Evolutionary conservation across 2,797 vertebrate genomes (phyloP).

Genomic region (Bovichtus diacanthus): DNA sequence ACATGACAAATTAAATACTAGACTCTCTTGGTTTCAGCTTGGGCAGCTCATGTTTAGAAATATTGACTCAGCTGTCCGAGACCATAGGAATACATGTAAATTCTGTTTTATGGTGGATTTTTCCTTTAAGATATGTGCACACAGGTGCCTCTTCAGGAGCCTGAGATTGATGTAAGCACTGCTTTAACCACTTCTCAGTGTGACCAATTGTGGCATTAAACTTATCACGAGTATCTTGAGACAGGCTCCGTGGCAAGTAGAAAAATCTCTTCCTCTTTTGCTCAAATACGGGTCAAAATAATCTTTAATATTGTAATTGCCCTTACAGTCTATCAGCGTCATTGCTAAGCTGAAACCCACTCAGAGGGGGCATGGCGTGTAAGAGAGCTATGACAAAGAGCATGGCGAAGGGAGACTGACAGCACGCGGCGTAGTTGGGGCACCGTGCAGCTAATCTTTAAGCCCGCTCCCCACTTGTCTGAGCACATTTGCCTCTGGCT

Average conservation of each 20-base stretch:
- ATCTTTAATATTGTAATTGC: constrained; percentile 63
- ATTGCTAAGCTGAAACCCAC: constrained; percentile 52
- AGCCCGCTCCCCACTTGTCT: constrained; percentile 77
- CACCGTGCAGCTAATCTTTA: constrained; percentile 77
- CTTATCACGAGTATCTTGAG: constrained; percentile 58
- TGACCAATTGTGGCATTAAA: constrained; percentile 54
- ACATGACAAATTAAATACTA: constrained; percentile 31
- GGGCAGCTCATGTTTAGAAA: constrained; percentile 14
- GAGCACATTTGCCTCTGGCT: constrained; percentile 77
- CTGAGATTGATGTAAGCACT: constrained; percentile 38
- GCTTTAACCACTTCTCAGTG: constrained; percentile 50
- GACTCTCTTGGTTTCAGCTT: neutral
- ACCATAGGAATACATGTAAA: constrained; percentile 25
- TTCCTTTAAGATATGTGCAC: constrained; percentile 30
- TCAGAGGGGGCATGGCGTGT: constrained; percentile 47
- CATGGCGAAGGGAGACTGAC: constrained; percentile 69
- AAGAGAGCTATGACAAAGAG: constrained; percentile 68
- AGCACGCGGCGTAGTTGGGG: constrained; percentile 50
- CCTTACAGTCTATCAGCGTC: constrained; percentile 54
- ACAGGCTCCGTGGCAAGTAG: constrained; percentile 32
- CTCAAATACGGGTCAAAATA: constrained; percentile 57
- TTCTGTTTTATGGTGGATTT: constrained; percentile 27
- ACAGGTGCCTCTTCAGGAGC: constrained; percentile 35
- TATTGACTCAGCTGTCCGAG: constrained; percentile 23
- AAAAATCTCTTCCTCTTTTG: constrained; percentile 49